A percentile compares a stretch with the other conserved stretches of the same genome.
Conservation (phyloP, 2,888 invertebrate genomes). For the Lasius platythorax region DNA sequence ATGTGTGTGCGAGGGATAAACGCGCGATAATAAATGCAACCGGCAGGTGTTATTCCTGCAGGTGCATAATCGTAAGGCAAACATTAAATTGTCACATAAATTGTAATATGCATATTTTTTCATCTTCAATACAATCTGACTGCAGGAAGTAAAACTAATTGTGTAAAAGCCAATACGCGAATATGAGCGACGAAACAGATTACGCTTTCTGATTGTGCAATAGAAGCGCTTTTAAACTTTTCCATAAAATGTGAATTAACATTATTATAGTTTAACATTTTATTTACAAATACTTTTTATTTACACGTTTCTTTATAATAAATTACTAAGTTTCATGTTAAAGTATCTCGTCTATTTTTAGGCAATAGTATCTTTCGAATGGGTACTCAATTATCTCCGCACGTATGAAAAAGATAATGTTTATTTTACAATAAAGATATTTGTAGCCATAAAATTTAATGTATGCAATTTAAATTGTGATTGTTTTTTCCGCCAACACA, state of each 20-base stretch:
- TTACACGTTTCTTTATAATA: not conserved
- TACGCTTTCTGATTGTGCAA: not conserved
- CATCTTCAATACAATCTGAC: not conserved
- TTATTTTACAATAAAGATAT: not conserved
- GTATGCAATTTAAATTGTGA: not conserved
- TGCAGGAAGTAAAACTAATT: slow-evolving; percentile 1
- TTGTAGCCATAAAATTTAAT: not conserved
- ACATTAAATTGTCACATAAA: slow-evolving; percentile 44
- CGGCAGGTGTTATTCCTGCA: not conserved
- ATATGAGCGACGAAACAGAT: not conserved
- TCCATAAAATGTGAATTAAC: not conserved
- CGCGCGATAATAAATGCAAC: slow-evolving; percentile 19
- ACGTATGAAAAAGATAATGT: not conserved
- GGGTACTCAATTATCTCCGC: not conserved
- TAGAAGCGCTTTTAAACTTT: not conserved
- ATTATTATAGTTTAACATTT: not conserved
- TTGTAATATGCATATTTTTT: slow-evolving; percentile 12
- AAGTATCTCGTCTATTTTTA: not conserved
- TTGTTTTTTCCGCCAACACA: not conserved
- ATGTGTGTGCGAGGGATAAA: not conserved
- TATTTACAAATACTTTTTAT: not conserved
- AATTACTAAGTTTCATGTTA: not conserved
- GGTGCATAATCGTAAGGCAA: not conserved
- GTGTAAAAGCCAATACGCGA: not conserved
- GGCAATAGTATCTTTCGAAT: not conserved